phyloP scores from a whole-genome alignment of 2,113 vertebrate species.

The Tauraco erythrolophus region DNA sequence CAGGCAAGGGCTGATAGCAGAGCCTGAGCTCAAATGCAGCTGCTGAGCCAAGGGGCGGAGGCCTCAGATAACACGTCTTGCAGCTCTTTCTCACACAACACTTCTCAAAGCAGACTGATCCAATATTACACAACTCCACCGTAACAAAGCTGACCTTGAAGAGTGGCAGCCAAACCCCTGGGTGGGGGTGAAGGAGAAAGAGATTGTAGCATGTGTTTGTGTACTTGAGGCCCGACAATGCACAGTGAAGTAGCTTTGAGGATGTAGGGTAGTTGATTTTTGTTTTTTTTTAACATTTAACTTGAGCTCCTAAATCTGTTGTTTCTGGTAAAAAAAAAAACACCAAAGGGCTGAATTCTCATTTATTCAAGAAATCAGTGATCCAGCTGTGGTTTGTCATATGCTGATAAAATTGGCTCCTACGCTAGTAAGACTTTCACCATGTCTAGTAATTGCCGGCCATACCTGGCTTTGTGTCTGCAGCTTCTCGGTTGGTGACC shows the following conservation, averaged over 20 bases:
- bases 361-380: background rate
- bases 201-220: background rate
- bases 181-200: background rate
- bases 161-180: background rate
- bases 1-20: background rate
- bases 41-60: background rate
- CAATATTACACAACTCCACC: background rate
- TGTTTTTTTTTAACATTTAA: background rate
- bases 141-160: background rate
- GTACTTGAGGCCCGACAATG: background rate
- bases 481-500: background rate
- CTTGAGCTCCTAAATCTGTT: background rate
- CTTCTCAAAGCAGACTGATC: background rate
- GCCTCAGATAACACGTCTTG: background rate
- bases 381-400: background rate
- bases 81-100: background rate
- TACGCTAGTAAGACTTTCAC: background rate
- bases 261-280: background rate
- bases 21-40: background rate
- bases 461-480: background rate
- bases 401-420: background rate
- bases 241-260: background rate
- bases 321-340: background rate
- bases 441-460: rapidly evolving
- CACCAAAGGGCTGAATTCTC: background rate